A percentile compares a stretch with the other conserved stretches of the same genome.
Evolutionary conservation across 2,888 invertebrate genomes (phyloP).

Genomic region (Agonopterix arenella): DNA sequence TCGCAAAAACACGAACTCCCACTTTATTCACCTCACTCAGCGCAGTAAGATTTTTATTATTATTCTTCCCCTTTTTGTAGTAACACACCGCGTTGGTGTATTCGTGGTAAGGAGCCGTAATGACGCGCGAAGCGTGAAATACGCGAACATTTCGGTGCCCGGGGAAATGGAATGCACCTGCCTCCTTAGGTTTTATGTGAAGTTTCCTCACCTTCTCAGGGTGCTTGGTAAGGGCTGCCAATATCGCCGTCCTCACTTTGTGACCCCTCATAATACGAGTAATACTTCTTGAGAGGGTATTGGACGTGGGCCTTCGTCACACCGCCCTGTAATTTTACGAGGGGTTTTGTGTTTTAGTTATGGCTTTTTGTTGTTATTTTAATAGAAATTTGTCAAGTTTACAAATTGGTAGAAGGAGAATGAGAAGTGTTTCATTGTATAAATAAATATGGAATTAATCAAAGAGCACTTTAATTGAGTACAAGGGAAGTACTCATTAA

Average conservation of each 20-base stretch:
- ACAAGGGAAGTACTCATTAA: too few species aligned
- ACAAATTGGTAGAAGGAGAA: too few species aligned
- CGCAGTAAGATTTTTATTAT: constrained; percentile 67
- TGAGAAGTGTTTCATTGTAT: too few species aligned
- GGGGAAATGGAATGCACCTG: constrained; percentile 66
- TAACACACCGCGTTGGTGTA: constrained; percentile 37
- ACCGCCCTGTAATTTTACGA: constrained; percentile 59
- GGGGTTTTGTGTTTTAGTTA: constrained; percentile 1
- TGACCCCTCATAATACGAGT: constrained; percentile 73
- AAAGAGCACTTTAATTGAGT: too few species aligned
- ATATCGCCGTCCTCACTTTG: constrained; percentile 72
- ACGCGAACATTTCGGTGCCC: constrained; percentile 67
- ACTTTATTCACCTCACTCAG: constrained; percentile 42
- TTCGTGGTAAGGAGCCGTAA: constrained; percentile 54
- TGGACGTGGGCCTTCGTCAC: constrained; percentile 46
- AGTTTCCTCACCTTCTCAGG: constrained; percentile 71
- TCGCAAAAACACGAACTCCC: constrained; percentile 36
- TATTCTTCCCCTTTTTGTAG: constrained; percentile 60
- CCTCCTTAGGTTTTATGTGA: constrained; percentile 74
- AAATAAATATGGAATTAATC: too few species aligned
- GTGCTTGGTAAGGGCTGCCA: constrained; percentile 64
- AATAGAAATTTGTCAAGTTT: constrained; percentile 6
- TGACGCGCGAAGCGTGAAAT: constrained; percentile 70
- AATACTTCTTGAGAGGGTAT: constrained; percentile 73
- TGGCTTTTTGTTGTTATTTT: constrained; percentile 39